phyloP scores from a whole-genome alignment of 2,888 invertebrate genomes.

The Limulus polyphemus region DNA sequence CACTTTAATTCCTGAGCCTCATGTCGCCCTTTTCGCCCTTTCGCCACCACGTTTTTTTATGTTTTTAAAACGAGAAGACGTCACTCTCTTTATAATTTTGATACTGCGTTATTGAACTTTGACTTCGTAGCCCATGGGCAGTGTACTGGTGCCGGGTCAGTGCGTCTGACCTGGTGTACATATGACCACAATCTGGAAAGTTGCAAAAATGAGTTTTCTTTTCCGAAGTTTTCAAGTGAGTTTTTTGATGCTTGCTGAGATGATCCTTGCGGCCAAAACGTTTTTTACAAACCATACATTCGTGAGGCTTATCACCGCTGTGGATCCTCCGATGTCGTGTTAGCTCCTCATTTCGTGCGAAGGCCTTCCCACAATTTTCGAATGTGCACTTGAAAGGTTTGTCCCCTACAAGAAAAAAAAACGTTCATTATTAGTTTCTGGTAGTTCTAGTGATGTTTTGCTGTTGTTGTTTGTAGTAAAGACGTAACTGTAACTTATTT shows the following conservation, averaged over 20 bases:
- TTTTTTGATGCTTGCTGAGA: conserved; percentile 67
- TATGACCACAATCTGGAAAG: conserved; percentile 16
- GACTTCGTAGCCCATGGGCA: conserved; percentile 11
- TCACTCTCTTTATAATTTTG: too few relatives aligned
- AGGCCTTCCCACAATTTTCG: conserved; percentile 39
- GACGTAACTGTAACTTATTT: too few relatives aligned
- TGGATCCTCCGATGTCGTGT: conserved; percentile 80
- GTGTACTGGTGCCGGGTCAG: conserved; percentile 18
- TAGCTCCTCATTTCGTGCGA: conserved; percentile 62
- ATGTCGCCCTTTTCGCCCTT: too few relatives aligned
- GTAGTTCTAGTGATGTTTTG: too few relatives aligned
- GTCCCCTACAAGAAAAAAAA: conserved; percentile 4
- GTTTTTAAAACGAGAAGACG: too few relatives aligned
- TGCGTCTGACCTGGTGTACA: conserved; percentile 23
- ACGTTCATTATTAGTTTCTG: too few relatives aligned
- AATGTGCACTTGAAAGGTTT: conserved; percentile 27
- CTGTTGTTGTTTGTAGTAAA: too few relatives aligned
- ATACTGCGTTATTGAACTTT: too few relatives aligned
- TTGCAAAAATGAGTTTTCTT: conserved; percentile 47
- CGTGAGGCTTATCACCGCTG: conserved; percentile 73
- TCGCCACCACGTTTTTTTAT: too few relatives aligned
- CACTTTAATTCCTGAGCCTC: too few relatives aligned
- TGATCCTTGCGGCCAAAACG: conserved; percentile 81
- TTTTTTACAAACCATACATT: conserved; percentile 77
- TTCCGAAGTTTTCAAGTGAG: conserved; percentile 69